These are phyloP conservation scores for Stegana nigrithorax DNA, from an alignment of 2,888 invertebrate genomes.

Conservation along the genomic window DNA sequence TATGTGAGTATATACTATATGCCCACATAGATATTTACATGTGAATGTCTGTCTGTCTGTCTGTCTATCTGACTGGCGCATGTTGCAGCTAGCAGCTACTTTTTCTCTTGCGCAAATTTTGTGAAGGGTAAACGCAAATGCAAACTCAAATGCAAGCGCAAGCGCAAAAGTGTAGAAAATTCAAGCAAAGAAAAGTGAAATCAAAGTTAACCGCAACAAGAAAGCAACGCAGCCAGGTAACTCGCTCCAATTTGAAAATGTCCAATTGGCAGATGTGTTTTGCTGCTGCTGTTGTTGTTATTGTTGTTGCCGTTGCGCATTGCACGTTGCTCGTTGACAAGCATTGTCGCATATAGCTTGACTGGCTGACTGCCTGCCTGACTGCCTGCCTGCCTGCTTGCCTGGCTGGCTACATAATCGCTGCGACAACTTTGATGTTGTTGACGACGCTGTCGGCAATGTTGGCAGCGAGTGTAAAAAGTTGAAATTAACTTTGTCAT, in stretches of 20 bases:
- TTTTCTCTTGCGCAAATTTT: background rate
- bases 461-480: constrained; percentile 21
- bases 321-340: no score
- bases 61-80: no score
- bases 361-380: constrained; percentile 20
- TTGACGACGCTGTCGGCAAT: constrained; percentile 6
- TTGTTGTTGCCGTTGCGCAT: no score
- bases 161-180: background rate
- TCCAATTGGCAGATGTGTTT: constrained; percentile 49
- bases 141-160: no score
- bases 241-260: constrained; percentile 49
- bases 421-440: constrained; percentile 5
- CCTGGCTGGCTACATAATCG: constrained; percentile 12
- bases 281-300: no score
- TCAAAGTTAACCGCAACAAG: constrained; percentile 61
- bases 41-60: no score
- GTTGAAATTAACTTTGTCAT: constrained; percentile 47
- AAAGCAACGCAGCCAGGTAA: constrained; percentile 27
- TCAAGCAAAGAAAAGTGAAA: constrained; percentile 54
- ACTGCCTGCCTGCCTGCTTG: background rate
- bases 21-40: no score
- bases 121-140: constrained; percentile 5
- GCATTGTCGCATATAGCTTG: constrained; percentile 32
- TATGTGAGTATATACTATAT: no score
- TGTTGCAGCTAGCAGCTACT: background rate